These are phyloP conservation scores for Clarias magur DNA, from an alignment of 2,113 vertebrate species.

Conservation along the genomic window DNA sequence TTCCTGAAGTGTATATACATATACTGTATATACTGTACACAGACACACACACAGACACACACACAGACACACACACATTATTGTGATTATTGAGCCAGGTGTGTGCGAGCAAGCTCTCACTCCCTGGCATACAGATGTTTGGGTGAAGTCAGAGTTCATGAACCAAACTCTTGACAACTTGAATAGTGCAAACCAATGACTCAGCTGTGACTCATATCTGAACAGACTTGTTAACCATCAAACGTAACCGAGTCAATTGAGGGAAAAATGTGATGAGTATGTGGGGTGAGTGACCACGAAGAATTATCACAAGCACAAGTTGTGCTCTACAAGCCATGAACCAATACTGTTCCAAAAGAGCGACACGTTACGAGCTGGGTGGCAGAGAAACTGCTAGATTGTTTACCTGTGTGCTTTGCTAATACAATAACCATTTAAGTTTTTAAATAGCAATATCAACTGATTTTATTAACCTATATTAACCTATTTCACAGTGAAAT, in stretches of 20 bases:
- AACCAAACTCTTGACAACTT: background rate
- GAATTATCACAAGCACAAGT: background rate
- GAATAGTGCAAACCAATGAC: background rate
- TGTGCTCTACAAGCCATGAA: background rate
- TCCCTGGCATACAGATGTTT: background rate
- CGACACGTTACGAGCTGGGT: background rate
- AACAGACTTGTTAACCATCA: background rate
- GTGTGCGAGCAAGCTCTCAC: background rate
- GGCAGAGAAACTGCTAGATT: background rate
- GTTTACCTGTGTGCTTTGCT: background rate
- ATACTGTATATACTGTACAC: no score
- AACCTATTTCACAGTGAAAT: background rate
- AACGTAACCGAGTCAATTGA: background rate
- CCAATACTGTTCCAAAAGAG: background rate
- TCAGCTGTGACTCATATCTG: background rate
- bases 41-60: no score
- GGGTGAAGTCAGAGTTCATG: background rate
- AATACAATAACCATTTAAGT: background rate
- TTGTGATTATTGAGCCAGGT: background rate
- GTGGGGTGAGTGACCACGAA: background rate
- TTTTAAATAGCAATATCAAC: no score
- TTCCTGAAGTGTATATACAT: no score
- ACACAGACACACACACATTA: no score
- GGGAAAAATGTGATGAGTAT: background rate
- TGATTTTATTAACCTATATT: no score